Conservation (phyloP, 2,797 vertebrate genomes). For the Ctenopoma multispine region DNA sequence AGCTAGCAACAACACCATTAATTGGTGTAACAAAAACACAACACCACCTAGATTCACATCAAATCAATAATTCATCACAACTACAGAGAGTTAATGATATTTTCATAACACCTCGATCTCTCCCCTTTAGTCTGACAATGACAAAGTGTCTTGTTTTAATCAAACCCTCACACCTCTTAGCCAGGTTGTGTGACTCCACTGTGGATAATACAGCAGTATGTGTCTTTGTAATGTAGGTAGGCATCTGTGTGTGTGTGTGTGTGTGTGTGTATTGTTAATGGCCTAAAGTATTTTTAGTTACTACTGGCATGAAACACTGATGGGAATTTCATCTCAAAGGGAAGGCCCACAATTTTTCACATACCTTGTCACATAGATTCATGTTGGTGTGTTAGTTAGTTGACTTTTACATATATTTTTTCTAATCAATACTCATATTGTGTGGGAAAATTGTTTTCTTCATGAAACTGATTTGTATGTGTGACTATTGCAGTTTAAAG, state of each 20-base stretch:
- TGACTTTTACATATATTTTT: neutral
- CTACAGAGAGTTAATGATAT: slow-evolving; percentile 79
- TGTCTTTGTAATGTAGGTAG: slow-evolving; percentile 7
- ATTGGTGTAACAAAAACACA: slow-evolving; percentile 63
- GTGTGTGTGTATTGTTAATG: neutral
- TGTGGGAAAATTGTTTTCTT: neutral
- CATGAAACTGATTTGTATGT: neutral
- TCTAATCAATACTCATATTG: neutral
- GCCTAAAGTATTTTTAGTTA: slow-evolving; percentile 14
- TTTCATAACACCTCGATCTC: slow-evolving; percentile 68
- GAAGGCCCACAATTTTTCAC: neutral
- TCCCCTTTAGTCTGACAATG: slow-evolving; percentile 68
- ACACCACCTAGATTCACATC: slow-evolving; percentile 61
- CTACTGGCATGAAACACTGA: slow-evolving; percentile 16
- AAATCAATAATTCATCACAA: slow-evolving; percentile 83
- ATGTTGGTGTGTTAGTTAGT: neutral
- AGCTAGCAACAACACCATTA: slow-evolving; percentile 57
- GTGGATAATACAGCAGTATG: slow-evolving; percentile 22
- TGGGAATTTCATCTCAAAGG: neutral
- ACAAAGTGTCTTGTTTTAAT: slow-evolving; percentile 73
- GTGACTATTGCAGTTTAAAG: neutral
- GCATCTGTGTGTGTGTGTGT: neutral
- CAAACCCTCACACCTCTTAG: slow-evolving; percentile 61
- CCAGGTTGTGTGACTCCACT: slow-evolving; percentile 25
- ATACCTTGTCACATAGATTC: neutral